These are phyloP conservation scores for Cantharis rustica DNA, from an alignment of 2,888 invertebrate genomes.

Conservation along the genomic window DNA sequence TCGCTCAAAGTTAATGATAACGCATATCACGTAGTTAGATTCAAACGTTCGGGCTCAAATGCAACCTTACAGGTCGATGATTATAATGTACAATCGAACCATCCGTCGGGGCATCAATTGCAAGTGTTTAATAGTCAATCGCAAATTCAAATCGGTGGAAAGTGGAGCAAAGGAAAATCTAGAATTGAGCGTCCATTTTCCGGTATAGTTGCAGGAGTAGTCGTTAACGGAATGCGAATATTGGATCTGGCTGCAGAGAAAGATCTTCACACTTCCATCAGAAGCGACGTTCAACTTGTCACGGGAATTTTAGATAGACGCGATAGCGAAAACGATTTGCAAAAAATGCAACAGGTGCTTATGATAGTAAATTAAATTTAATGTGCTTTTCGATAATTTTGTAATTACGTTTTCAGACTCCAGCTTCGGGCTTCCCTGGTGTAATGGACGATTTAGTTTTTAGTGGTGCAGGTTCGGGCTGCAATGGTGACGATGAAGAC, in stretches of 20 bases:
- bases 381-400: neutral
- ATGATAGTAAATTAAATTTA: neutral
- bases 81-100: slow-evolving; percentile 81
- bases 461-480: slow-evolving; percentile 90
- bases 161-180: slow-evolving; percentile 71
- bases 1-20: slow-evolving; percentile 93
- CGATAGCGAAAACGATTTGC: slow-evolving; percentile 64
- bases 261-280: slow-evolving; percentile 74
- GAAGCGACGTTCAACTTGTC: slow-evolving; percentile 84
- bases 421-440: slow-evolving; percentile 78
- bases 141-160: slow-evolving; percentile 86
- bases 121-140: slow-evolving; percentile 90
- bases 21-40: slow-evolving; percentile 89
- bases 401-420: slow-evolving; percentile 64
- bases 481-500: slow-evolving; percentile 86
- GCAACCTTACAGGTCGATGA: slow-evolving; percentile 92
- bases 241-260: slow-evolving; percentile 85
- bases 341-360: slow-evolving; percentile 84
- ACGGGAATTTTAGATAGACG: slow-evolving; percentile 75
- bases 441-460: slow-evolving; percentile 89
- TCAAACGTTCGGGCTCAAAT: slow-evolving; percentile 86
- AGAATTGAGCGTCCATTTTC: slow-evolving; percentile 79
- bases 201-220: slow-evolving; percentile 88
- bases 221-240: slow-evolving; percentile 82
- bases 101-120: slow-evolving; percentile 73